Base-by-base conservation (phyloP, 2,797 vertebrate species). In the Argentina silus region DNA sequence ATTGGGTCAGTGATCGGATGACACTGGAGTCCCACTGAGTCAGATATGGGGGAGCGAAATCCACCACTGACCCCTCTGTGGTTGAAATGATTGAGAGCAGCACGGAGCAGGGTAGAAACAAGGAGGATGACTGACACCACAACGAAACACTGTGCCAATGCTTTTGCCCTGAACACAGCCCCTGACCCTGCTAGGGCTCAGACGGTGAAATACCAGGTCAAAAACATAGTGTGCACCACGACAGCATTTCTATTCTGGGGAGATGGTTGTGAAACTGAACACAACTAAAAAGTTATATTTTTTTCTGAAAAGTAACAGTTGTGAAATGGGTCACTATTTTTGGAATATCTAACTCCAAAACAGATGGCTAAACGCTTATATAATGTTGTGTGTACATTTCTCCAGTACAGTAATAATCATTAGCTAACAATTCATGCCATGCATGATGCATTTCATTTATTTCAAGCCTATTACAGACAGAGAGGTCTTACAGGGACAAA, bases 1-100 rank as follows among this genome's bases (percentile, higher is more conserved):
- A 87, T 90, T 85, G 86, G 86, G 78, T 85, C 55, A 80, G 82
- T 70, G 91, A 90, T 91, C 86, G 81, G 90, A 93, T 92, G 90
- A 91, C 89, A 67, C 79, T 83, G 65, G 79, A 59, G 69, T 86
- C 92, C 92, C 86, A 79, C 92, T 68, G 83, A 90, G 89, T 88
- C 50, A 57, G 83, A 91, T 90, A 76, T 74, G 82, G 86, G 59
- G 80, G 72, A 55, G 72, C 79, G 78, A 85, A 87, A 83, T 85
- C 83, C 85, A 82, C 82, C 75, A 77, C 74, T 83, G 88, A 89
- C 85, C 87, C 77, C 80, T 85, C 70, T 27, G 71, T 76, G 60
- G 76, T 60, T 79, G 81, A 83, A 78, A 87, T 88, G 90, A 91
- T 90, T 91, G 89, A 90, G 88, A 85, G 85, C 79, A 81, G 85